phyloP scores from a whole-genome alignment of 2,797 vertebrate genomes.

The Orestias chungarensis region DNA sequence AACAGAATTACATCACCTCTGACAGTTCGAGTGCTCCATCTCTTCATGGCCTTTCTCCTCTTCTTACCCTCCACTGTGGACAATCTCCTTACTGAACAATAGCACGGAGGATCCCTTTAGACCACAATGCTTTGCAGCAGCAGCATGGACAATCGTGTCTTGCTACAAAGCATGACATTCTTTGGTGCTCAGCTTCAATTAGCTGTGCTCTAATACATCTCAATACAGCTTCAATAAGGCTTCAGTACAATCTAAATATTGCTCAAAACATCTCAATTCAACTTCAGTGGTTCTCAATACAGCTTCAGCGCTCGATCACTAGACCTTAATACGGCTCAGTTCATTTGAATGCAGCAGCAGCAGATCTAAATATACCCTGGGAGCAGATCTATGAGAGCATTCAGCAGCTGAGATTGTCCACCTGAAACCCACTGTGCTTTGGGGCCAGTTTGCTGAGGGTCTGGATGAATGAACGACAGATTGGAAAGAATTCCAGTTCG shows the following conservation, averaged over 20 bases:
- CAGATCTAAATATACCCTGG: constrained; percentile 61
- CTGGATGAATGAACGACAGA: constrained; percentile 63
- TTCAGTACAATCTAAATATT: constrained; percentile 72
- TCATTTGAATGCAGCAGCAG: constrained; percentile 67
- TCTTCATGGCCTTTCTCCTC: constrained; percentile 67
- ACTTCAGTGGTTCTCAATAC: constrained; percentile 71
- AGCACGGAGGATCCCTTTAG: constrained; percentile 70
- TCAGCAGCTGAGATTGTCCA: constrained; percentile 53
- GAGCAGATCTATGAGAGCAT: constrained; percentile 46
- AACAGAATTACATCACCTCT: constrained; percentile 72
- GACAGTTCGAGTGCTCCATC: constrained; percentile 69
- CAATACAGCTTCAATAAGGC: constrained; percentile 66
- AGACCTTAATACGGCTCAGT: constrained; percentile 72
- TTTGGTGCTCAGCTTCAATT: constrained; percentile 79
- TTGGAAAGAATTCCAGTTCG: constrained; percentile 61
- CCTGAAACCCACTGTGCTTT: constrained; percentile 50
- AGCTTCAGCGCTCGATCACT: constrained; percentile 54
- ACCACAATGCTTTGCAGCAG: constrained; percentile 62
- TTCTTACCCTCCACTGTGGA: constrained; percentile 66
- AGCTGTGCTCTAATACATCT: constrained; percentile 81
- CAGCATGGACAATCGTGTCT: constrained; percentile 70
- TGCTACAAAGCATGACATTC: constrained; percentile 73
- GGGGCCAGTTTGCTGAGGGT: constrained; percentile 50
- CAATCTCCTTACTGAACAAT: constrained; percentile 75
- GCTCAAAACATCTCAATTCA: constrained; percentile 80